phyloP scores from a whole-genome alignment of 2,113 vertebrate species.

The Epinephelus moara region DNA sequence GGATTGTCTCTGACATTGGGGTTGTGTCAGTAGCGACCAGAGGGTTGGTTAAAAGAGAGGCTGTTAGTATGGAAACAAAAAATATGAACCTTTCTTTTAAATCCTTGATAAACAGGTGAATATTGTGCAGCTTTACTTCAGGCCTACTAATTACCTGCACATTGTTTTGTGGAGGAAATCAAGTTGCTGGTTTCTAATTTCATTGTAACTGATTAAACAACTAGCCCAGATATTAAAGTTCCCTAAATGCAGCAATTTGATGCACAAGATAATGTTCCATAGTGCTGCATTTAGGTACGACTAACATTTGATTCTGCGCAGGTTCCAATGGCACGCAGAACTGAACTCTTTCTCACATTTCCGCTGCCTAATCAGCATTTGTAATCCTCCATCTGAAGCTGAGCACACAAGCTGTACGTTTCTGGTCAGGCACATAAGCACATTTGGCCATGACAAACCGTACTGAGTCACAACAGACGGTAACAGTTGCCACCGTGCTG shows the following conservation, averaged over 20 bases:
- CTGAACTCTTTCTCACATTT: not conserved
- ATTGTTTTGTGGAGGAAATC: not conserved
- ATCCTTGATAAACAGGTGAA: not conserved
- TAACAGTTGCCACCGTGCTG: constrained; percentile 70
- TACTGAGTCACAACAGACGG: constrained; percentile 76
- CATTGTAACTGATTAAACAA: not conserved
- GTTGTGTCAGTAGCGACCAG: not conserved
- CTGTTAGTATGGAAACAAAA: not conserved
- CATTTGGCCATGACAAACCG: constrained; percentile 69
- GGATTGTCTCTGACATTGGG: not conserved
- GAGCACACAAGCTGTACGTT: constrained; percentile 41
- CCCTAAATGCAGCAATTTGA: constrained; percentile 7
- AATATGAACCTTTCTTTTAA: not conserved
- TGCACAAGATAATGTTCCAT: not conserved
- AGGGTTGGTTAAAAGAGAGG: too few species aligned
- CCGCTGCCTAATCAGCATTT: constrained; percentile 14
- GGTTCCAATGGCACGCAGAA: not conserved
- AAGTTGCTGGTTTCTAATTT: not conserved
- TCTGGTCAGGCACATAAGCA: constrained; percentile 52
- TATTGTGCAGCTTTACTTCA: not conserved
- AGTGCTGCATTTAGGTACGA: not conserved
- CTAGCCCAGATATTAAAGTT: not conserved
- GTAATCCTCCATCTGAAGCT: constrained; percentile 30
- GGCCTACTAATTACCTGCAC: not conserved
- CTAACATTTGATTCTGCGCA: not conserved